phyloP scores from a whole-genome alignment of 2,113 vertebrate genomes.

The Ailurus styani region DNA sequence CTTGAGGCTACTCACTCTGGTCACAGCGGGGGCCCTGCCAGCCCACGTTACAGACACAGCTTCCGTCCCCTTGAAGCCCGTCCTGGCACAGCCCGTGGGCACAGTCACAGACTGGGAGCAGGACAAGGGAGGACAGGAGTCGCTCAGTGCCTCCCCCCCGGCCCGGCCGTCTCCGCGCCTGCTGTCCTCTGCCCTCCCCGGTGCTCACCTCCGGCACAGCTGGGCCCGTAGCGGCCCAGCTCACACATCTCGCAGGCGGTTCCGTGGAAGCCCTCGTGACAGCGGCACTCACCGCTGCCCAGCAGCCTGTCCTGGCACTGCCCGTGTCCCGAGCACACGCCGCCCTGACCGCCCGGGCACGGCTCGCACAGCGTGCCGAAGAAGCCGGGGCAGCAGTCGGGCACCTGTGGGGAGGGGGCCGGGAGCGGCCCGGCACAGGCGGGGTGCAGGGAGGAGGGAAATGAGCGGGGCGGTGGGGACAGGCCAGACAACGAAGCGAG shows the following conservation, averaged over 20 bases:
- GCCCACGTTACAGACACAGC: conserved; percentile 89
- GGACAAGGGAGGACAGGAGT: background rate
- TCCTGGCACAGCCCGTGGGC: conserved; percentile 91
- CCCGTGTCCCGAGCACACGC: conserved; percentile 90
- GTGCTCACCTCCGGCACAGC: conserved; percentile 87
- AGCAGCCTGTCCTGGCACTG: conserved; percentile 88
- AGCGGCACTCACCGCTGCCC: conserved; percentile 92
- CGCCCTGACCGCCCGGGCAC: conserved; percentile 88
- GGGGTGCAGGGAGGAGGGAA: background rate
- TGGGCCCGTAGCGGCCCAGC: conserved; percentile 89
- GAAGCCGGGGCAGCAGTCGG: conserved; percentile 91
- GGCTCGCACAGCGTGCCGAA: conserved; percentile 91
- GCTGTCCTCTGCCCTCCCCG: background rate
- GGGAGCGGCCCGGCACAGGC: background rate
- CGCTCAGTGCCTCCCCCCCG: accelerated
- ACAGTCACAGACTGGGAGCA: conserved; percentile 86
- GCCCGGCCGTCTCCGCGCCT: background rate
- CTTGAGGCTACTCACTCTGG: conserved; percentile 80
- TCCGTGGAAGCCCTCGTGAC: conserved; percentile 94
- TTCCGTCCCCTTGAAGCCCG: conserved; percentile 88
- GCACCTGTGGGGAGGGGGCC: conserved; percentile 78
- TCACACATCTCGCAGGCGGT: conserved; percentile 96
- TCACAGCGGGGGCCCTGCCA: conserved; percentile 91
- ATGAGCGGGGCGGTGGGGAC: accelerated
- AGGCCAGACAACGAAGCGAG: background rate